Base-by-base conservation (phyloP, 2,113 vertebrate species). In the Salminus brasiliensis region DNA sequence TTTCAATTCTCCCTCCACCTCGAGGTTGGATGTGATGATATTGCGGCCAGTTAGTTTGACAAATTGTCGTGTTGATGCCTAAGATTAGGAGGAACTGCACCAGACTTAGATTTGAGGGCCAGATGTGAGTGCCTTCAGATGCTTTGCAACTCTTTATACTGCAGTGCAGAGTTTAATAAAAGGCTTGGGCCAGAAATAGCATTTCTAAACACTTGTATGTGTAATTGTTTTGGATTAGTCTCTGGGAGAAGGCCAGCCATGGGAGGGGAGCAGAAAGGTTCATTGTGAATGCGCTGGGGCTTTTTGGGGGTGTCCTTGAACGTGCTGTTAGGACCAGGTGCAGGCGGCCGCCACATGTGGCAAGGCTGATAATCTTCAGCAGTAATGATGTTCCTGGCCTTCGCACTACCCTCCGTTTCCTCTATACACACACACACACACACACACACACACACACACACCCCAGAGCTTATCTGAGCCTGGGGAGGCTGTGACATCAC, bases 351-450 rank as follows among this genome's bases (percentile, higher is more conserved):
- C 21, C n/a, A 9, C 23, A 43, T 75, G 57, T 25, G 62, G 34
- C 72, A 65, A 49, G 32, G 11, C 59, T 78, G 39, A 82, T 87
- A 74, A 87, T 75, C 76, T 82, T 39, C 65, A 21, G 2, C 34
- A 34, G 67, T 73, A 70, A 80, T 79, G 60, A 81, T 81, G 75
- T 70, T 63, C 70, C 52, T 81, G 72, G 78, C 78, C 84, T 83
- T 81, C 59, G 32, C 74, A 76, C 59, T 72, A 23, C 30, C 52
- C n/a, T 62, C 9, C 9, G 32, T 36, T 65, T 65, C 29, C 32
- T 11, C 30, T 25, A 9, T 30, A 71, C 67, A 74, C 36, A 72
- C 66, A 78, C 52, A 70, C 53, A 18, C 41, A 36, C 76, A 29
- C 21, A 9, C 32, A 67, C 60, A 27, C 62, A 73, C 60, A 74